These are phyloP conservation scores for Sandelia bainsii DNA, from an alignment of 2,797 vertebrate species.

Conservation along the genomic window DNA sequence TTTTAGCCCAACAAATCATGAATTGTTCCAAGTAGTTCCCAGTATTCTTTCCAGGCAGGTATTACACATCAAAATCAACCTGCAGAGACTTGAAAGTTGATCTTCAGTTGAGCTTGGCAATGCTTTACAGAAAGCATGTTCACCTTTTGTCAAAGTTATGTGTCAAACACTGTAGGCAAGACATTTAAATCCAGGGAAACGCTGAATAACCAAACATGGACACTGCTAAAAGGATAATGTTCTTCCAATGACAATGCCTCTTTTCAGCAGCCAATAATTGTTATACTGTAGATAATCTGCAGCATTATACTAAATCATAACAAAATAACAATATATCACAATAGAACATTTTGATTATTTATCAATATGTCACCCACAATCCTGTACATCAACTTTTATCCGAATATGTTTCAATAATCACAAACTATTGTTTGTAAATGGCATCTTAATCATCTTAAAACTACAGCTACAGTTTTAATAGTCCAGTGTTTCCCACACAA, in stretches of 20 bases:
- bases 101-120: neutral
- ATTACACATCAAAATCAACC: neutral
- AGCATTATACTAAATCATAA: neutral
- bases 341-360: neutral
- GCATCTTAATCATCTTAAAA: neutral
- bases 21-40: no score
- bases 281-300: slow-evolving; percentile 2
- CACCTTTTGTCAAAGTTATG: neutral
- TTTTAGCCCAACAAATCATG: no score
- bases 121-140: neutral
- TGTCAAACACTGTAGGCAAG: neutral
- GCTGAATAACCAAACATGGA: neutral
- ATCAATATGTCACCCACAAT: neutral
- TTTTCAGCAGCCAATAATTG: neutral
- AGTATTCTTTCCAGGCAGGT: neutral
- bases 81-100: neutral
- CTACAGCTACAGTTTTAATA: neutral
- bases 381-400: neutral
- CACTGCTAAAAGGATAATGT: neutral
- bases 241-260: neutral
- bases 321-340: neutral
- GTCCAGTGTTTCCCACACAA: neutral
- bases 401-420: neutral
- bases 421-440: neutral
- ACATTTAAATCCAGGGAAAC: neutral